phyloP scores from a whole-genome alignment of 1,140 invertebrate species.

The Solenopsis fugax region DNA sequence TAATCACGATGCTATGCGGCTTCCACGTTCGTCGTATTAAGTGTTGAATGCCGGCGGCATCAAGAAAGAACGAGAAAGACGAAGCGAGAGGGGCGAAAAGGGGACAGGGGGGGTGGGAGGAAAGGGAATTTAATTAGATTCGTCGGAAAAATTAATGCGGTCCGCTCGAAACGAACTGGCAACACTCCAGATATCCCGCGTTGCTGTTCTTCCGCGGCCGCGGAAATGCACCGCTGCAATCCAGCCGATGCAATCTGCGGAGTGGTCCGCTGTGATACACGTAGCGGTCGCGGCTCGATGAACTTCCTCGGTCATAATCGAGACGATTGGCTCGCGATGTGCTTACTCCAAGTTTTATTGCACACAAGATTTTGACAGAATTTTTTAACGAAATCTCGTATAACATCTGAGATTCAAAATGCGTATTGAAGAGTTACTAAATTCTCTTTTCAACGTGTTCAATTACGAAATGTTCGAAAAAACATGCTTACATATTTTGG shows the following conservation, averaged over 20 bases:
- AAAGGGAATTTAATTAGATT: constrained; percentile 68
- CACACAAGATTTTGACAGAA: neutral
- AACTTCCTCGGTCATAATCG: constrained; percentile 45
- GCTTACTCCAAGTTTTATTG: neutral
- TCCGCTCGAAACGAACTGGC: constrained; percentile 50
- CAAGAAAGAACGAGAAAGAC: constrained; percentile 20
- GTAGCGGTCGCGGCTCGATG: constrained; percentile 15
- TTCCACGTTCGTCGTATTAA: constrained; percentile 72
- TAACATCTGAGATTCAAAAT: constrained; percentile 7
- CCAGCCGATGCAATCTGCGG: constrained; percentile 33
- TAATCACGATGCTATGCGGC: constrained; percentile 75
- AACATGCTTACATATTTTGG: neutral
- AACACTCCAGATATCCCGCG: constrained; percentile 57
- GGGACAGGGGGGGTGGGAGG: neutral
- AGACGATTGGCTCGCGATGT: constrained; percentile 32
- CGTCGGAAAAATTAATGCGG: constrained; percentile 68
- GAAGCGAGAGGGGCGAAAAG: neutral
- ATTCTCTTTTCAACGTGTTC: neutral
- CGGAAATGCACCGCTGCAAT: constrained; percentile 42
- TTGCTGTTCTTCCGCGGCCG: constrained; percentile 65
- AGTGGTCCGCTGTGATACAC: constrained; percentile 39
- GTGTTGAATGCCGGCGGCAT: constrained; percentile 73
- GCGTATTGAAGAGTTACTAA: neutral
- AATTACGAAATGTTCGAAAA: neutral
- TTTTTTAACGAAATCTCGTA: neutral